Evolutionary conservation across 2,888 invertebrate genomes (phyloP).

Genomic region (Nymphalis urticae): DNA sequence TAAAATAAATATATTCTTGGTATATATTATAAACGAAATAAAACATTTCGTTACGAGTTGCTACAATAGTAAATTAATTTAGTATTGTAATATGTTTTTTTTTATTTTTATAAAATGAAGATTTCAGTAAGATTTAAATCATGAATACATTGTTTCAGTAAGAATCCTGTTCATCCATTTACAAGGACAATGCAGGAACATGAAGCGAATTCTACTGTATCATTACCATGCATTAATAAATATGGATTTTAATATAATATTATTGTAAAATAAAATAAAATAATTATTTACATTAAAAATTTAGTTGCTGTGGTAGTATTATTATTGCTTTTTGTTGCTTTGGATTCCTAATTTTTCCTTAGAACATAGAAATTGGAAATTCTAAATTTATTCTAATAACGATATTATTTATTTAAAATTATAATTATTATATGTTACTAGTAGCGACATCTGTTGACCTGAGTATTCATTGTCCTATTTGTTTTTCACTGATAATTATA

Average conservation of each 20-base stretch:
- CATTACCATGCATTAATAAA: constrained; percentile 33
- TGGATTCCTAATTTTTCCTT: too few species aligned
- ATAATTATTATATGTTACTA: neutral
- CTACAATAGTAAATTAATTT: too few species aligned
- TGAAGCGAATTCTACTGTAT: constrained; percentile 9
- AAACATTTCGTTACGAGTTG: too few species aligned
- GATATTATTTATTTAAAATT: too few species aligned
- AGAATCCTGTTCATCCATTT: constrained; percentile 72
- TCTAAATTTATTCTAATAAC: too few species aligned
- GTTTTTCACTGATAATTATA: too few species aligned
- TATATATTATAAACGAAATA: too few species aligned
- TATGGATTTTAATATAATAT: constrained; percentile 10
- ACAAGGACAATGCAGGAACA: constrained; percentile 49
- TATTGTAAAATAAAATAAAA: neutral
- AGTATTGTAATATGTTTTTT: too few species aligned
- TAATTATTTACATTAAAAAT: neutral
- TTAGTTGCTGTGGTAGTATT: neutral
- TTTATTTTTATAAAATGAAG: neutral
- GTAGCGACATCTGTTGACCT: constrained; percentile 3
- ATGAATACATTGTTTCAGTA: constrained; percentile 35
- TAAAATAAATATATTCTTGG: too few species aligned
- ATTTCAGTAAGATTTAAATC: neutral
- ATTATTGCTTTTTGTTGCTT: too few species aligned
- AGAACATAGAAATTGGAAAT: too few species aligned
- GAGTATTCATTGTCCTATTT: too few species aligned